A percentile compares a stretch with the other conserved stretches of the same genome.
Evolutionary conservation across 2,113 vertebrate genomes (phyloP).

Genomic region (Edolisoma coerulescens): DNA sequence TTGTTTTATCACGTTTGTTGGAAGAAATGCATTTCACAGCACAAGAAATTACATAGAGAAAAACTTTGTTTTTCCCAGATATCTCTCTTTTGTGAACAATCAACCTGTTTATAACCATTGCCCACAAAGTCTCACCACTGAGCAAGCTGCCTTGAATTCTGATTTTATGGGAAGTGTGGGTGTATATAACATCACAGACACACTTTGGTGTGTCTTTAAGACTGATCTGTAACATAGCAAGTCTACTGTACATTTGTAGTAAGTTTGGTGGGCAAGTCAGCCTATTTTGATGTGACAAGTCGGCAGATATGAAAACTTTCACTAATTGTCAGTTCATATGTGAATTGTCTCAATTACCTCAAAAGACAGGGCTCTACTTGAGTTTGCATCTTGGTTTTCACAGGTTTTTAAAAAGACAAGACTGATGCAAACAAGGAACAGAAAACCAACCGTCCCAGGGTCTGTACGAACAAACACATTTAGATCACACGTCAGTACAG

Average conservation of each 20-base stretch:
- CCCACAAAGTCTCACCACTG: background rate
- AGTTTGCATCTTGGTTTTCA: background rate
- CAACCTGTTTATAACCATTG: background rate
- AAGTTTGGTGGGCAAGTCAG: background rate
- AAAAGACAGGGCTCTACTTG: background rate
- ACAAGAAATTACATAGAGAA: background rate
- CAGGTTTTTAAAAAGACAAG: background rate
- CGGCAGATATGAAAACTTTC: background rate
- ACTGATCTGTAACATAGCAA: background rate
- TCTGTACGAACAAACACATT: background rate
- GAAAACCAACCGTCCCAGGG: background rate
- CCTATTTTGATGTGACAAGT: background rate
- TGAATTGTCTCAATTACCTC: background rate
- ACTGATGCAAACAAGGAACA: background rate
- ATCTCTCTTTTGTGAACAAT: background rate
- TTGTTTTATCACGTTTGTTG: background rate
- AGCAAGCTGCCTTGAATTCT: background rate
- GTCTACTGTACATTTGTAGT: background rate
- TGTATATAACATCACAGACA: background rate
- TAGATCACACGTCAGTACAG: background rate
- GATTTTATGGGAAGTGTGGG: background rate
- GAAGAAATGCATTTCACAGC: background rate
- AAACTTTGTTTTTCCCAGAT: background rate
- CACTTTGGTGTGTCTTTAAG: background rate
- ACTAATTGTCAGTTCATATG: background rate